These are phyloP conservation scores for Eupithecia dodoneata DNA, from an alignment of 2,888 invertebrate genomes.

Conservation along the genomic window DNA sequence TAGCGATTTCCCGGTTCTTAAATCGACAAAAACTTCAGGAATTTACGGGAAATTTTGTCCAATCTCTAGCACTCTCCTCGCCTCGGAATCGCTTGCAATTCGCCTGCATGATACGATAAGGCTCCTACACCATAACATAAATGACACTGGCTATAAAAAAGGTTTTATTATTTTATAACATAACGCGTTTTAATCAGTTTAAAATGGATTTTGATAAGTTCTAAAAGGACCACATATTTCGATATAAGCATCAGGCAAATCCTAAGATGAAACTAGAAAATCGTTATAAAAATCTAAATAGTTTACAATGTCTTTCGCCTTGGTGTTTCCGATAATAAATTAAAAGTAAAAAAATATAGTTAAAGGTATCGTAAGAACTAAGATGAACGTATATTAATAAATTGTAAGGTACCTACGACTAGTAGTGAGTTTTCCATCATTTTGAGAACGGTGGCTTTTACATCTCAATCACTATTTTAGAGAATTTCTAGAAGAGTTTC, in stretches of 20 bases:
- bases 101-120: too few relatives aligned
- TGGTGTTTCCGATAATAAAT: constrained; percentile 4
- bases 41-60: too few relatives aligned
- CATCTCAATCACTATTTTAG: neutral
- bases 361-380: constrained; percentile 9
- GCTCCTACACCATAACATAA: too few relatives aligned
- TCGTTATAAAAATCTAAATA: neutral
- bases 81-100: too few relatives aligned
- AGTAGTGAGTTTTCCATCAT: neutral
- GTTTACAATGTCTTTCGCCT: neutral
- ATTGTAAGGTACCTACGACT: constrained; percentile 7
- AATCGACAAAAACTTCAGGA: too few relatives aligned
- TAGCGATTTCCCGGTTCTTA: too few relatives aligned
- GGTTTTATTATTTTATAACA: too few relatives aligned
- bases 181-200: too few relatives aligned
- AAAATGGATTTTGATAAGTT: neutral
- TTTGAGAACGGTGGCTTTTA: neutral
- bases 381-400: neutral
- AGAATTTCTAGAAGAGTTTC: neutral
- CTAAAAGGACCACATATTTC: neutral
- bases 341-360: constrained; percentile 1
- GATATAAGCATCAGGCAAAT: neutral
- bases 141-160: too few relatives aligned
- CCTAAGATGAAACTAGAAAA: neutral
- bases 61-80: too few relatives aligned